Conservation (phyloP, 2,888 invertebrate genomes). For the Lasiommata megera region DNA sequence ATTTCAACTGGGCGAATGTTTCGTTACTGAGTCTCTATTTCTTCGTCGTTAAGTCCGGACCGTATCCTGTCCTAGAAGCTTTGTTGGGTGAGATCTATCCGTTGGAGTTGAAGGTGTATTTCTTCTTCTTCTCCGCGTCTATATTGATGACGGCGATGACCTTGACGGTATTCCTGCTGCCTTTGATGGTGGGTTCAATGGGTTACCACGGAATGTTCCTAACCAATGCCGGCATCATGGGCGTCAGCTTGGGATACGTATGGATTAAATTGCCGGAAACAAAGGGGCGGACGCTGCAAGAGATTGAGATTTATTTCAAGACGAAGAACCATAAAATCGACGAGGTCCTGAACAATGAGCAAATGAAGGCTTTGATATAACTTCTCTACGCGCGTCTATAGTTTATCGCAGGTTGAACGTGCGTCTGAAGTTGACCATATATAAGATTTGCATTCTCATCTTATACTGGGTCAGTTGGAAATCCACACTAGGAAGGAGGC, state of each 20-base stretch:
- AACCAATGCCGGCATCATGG: background rate
- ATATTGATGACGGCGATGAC: background rate
- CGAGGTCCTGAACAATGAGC: background rate
- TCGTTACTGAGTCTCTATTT: background rate
- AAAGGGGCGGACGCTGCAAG: background rate
- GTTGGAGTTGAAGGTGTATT: conserved; percentile 8
- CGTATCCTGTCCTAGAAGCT: conserved; percentile 4
- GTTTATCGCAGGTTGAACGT: too few species aligned
- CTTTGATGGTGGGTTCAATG: background rate
- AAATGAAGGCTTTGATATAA: background rate
- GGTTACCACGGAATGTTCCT: conserved; percentile 1
- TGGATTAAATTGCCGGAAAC: conserved; percentile 4
- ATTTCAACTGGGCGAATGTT: conserved; percentile 5
- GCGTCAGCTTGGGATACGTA: background rate
- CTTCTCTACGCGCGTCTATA: too few species aligned
- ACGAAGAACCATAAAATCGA: background rate
- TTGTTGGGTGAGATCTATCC: conserved; percentile 9
- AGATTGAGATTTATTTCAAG: conserved; percentile 7
- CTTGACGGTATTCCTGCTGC: background rate
- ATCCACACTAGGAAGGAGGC: too few species aligned
- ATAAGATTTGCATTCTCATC: too few species aligned
- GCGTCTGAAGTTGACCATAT: too few species aligned
- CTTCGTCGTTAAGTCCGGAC: background rate
- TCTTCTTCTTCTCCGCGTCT: background rate
- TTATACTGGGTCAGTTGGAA: too few species aligned